phyloP scores from a whole-genome alignment of 2,888 invertebrate genomes.

The Patella caerulea region DNA sequence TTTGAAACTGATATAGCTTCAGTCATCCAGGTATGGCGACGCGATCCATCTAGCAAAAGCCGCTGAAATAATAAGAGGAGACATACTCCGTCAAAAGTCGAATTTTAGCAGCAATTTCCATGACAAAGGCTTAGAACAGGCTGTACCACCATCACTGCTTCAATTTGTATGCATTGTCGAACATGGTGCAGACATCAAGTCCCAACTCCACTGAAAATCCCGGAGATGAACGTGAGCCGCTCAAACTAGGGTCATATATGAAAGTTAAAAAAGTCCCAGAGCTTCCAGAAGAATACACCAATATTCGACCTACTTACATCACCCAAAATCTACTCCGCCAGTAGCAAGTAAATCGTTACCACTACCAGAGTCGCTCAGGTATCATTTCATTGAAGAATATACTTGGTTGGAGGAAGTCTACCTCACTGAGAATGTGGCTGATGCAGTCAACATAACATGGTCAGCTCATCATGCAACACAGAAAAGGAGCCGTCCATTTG shows the following conservation, averaged over 20 bases:
- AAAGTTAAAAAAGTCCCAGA: too few relatives aligned
- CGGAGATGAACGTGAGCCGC: conserved; percentile 6
- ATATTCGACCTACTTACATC: too few relatives aligned
- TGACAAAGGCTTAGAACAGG: too few relatives aligned
- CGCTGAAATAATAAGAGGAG: too few relatives aligned
- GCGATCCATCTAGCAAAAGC: too few relatives aligned
- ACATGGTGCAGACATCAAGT: too few relatives aligned
- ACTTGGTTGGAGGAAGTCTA: conserved; percentile 8
- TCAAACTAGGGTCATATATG: background rate
- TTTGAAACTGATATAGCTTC: too few relatives aligned
- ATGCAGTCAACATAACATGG: conserved; percentile 8
- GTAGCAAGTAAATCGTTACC: background rate
- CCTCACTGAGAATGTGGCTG: conserved; percentile 15
- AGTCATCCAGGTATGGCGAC: too few relatives aligned
- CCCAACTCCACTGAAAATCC: conserved; percentile 9
- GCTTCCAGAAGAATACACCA: background rate
- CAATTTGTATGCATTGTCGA: too few relatives aligned
- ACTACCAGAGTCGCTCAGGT: conserved; percentile 15
- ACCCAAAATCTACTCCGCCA: conserved; percentile 17
- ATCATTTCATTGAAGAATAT: conserved; percentile 6
- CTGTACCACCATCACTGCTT: too few relatives aligned
- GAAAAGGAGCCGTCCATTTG: conserved; percentile 16
- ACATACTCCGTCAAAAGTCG: too few relatives aligned
- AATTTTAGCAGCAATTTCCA: too few relatives aligned
- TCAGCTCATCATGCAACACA: conserved; percentile 20